A percentile compares a stretch with the other conserved stretches of the same genome.
Evolutionary conservation across 2,797 vertebrate species (phyloP).

Genomic region (Gymnodraco acuticeps): DNA sequence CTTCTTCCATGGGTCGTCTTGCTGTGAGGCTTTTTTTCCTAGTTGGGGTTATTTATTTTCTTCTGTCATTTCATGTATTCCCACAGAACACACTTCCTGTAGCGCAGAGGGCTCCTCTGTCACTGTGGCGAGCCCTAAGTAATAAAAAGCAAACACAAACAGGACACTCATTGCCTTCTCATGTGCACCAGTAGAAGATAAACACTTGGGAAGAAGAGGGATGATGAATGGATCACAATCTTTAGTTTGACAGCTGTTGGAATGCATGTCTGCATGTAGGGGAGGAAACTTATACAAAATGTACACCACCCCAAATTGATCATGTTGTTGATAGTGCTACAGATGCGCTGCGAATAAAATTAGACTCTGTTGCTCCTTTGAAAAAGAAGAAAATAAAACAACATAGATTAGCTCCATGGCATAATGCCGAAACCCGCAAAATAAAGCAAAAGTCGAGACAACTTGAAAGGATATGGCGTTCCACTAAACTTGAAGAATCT

Average conservation of each 20-base stretch:
- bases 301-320: too few relatives aligned
- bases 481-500: too few relatives aligned
- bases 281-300: too few relatives aligned
- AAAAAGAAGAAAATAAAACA: too few relatives aligned
- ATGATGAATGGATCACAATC: conserved; percentile 29
- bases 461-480: too few relatives aligned
- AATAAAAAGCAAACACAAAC: conserved; percentile 34
- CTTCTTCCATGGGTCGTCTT: conserved; percentile 60
- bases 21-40: conserved; percentile 50
- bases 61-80: conserved; percentile 64
- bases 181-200: conserved; percentile 8
- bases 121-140: conserved; percentile 26
- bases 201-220: conserved; percentile 17
- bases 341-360: too few relatives aligned
- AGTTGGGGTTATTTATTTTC: conserved; percentile 46
- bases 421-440: too few relatives aligned
- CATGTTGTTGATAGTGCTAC: too few relatives aligned
- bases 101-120: conserved; percentile 33
- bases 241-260: conserved; percentile 55
- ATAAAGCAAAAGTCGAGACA: too few relatives aligned
- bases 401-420: too few relatives aligned
- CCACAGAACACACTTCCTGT: conserved; percentile 72
- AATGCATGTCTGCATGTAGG: too few relatives aligned
- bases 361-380: too few relatives aligned
- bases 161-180: conserved; percentile 13